Evolutionary conservation across 2,888 invertebrate species (phyloP).

Genomic region (Spicauda simplicius): DNA sequence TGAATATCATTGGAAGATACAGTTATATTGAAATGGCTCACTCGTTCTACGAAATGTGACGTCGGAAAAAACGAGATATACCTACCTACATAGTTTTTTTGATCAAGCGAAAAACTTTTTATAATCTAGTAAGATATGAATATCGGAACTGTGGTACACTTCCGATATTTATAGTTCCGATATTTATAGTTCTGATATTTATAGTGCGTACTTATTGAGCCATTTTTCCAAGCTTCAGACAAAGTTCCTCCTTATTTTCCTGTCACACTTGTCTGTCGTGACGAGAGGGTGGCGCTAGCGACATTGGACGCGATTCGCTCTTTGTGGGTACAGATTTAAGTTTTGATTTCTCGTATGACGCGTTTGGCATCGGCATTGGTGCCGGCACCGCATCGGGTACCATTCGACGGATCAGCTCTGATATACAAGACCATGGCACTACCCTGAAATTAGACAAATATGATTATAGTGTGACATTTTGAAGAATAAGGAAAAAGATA

Average conservation of each 20-base stretch:
- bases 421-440: constrained; percentile 89
- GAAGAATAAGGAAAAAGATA: too few species aligned
- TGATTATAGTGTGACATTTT: too few species aligned
- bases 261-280: constrained; percentile 67
- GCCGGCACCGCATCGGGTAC: constrained; percentile 89
- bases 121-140: not conserved
- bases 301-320: constrained; percentile 67
- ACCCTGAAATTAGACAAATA: constrained; percentile 79
- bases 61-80: too few species aligned
- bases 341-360: constrained; percentile 16
- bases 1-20: too few species aligned
- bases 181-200: too few species aligned
- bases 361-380: constrained; percentile 31
- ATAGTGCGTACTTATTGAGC: constrained; percentile 9
- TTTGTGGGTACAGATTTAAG: constrained; percentile 45
- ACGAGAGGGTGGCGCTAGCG: constrained; percentile 65
- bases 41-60: too few species aligned
- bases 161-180: too few species aligned
- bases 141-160: too few species aligned
- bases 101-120: too few species aligned
- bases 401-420: constrained; percentile 87
- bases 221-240: constrained; percentile 1
- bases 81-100: too few species aligned
- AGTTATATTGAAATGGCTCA: too few species aligned
- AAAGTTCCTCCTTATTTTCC: not conserved